Conservation (phyloP, 1,140 invertebrate genomes). For the Chymomyza costata region DNA sequence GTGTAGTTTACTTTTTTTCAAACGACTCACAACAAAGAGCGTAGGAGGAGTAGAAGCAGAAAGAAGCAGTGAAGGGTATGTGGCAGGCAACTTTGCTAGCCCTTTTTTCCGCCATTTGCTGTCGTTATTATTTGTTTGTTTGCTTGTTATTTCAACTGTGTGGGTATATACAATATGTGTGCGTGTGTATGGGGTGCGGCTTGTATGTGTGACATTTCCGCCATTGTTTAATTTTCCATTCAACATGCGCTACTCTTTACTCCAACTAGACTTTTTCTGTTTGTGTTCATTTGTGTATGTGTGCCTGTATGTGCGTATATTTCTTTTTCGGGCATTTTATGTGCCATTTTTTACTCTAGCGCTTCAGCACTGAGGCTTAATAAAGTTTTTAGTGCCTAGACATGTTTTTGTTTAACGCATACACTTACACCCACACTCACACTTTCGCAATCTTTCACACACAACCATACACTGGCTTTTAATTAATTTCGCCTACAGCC, state of each 20-base stretch:
- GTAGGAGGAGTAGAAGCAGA: no score
- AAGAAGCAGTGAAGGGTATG: not conserved
- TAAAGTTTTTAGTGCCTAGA: conserved; percentile 72
- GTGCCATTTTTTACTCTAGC: conserved; percentile 54
- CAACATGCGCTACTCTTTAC: conserved; percentile 32
- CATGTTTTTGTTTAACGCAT: conserved; percentile 54
- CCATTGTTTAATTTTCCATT: conserved; percentile 70
- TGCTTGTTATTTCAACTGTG: conserved; percentile 40
- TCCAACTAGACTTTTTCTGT: conserved; percentile 7
- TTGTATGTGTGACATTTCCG: conserved; percentile 68
- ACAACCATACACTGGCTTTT: conserved; percentile 41
- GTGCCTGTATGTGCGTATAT: no score
- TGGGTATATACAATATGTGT: conserved; percentile 8
- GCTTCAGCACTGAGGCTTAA: conserved; percentile 47
- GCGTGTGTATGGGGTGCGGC: conserved; percentile 36
- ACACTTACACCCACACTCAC: conserved; percentile 3
- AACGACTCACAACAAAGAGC: not conserved
- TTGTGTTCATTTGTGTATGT: no score
- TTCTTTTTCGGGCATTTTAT: conserved; percentile 57
- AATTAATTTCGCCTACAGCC: conserved; percentile 63
- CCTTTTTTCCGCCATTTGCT: conserved; percentile 64
- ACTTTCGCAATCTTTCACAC: conserved; percentile 13
- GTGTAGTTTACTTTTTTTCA: conserved; percentile 59
- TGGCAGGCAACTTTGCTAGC: conserved; percentile 56
- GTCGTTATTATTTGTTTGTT: conserved; percentile 70